Percentiles rank a stretch among this genome's conserved stretches.
Conservation (phyloP, 30 jellyfish, hydroid and myxozoan genomes). For the Sanderia malayensis region DNA sequence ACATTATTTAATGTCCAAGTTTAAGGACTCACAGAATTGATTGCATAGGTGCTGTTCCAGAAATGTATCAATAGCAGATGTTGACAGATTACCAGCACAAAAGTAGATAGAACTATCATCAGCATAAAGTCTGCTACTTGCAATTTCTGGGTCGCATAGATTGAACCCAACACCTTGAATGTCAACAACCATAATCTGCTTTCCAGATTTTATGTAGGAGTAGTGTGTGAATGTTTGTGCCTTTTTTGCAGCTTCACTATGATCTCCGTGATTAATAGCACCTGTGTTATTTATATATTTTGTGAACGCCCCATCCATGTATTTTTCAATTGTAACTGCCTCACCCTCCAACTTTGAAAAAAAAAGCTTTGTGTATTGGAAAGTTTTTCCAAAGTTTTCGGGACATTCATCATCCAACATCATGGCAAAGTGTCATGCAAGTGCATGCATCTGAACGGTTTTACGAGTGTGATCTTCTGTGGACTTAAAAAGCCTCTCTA, state of each 20-base stretch:
- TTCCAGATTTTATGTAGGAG: background rate
- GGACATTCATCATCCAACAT: background rate
- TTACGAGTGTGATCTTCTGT: background rate
- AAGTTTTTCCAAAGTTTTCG: background rate
- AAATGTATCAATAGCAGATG: background rate
- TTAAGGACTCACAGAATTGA: too few relatives aligned
- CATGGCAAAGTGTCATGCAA: constrained; percentile 1
- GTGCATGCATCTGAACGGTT: background rate
- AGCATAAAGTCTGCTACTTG: background rate
- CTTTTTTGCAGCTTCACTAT: background rate
- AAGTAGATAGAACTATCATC: background rate
- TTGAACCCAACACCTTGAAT: background rate
- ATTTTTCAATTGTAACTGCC: background rate
- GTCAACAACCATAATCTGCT: constrained; percentile 1
- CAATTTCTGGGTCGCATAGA: background rate
- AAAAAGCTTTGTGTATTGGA: background rate
- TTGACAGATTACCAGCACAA: constrained; percentile 1
- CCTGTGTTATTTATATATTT: background rate
- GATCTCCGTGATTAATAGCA: background rate
- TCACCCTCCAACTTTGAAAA: background rate
- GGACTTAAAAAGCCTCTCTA: background rate
- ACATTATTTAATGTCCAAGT: too few relatives aligned
- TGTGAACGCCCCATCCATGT: background rate
- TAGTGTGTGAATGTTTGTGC: background rate
- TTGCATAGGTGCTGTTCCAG: background rate